Evolutionary conservation across 2,888 invertebrate genomes (phyloP).

Genomic region (Aleiodes alternator): DNA sequence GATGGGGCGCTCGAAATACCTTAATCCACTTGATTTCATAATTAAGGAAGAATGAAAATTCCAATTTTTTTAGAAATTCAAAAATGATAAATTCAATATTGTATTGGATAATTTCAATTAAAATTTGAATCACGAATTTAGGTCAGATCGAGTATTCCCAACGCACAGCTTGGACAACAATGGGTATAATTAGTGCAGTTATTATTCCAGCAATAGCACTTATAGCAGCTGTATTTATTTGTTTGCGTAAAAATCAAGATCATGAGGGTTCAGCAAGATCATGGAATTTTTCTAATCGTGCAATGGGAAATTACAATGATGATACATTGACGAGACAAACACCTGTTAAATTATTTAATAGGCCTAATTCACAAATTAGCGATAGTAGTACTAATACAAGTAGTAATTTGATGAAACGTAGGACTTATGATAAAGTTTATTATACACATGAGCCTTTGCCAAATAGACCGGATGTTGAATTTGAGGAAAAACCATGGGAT

Average conservation of each 20-base stretch:
- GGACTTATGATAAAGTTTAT: constrained; percentile 88
- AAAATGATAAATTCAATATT: constrained; percentile 18
- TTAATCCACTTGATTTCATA: no score
- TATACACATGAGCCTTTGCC: constrained; percentile 89
- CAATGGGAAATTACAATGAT: constrained; percentile 62
- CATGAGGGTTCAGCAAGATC: constrained; percentile 63
- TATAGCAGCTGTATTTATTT: constrained; percentile 61
- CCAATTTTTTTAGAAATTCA: not conserved
- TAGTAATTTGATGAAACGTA: constrained; percentile 80
- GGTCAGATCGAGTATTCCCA: constrained; percentile 80
- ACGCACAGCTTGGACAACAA: constrained; percentile 84
- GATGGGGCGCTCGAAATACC: no score
- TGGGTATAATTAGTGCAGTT: constrained; percentile 84
- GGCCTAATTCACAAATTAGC: constrained; percentile 77
- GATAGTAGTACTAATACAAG: constrained; percentile 78
- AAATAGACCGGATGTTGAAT: constrained; percentile 84
- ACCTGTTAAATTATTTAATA: constrained; percentile 75
- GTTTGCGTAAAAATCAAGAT: constrained; percentile 58
- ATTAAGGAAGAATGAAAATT: no score
- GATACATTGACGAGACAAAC: constrained; percentile 55
- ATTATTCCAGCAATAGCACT: constrained; percentile 78
- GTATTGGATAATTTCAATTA: not conserved
- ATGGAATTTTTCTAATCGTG: constrained; percentile 69
- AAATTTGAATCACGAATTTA: constrained; percentile 57
- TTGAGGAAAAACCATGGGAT: constrained; percentile 89